Evolutionary conservation across 1,140 invertebrate genomes (phyloP), one percentile per base, ranked within the genome.

Genomic region (Hycleus cichorii): DNA sequence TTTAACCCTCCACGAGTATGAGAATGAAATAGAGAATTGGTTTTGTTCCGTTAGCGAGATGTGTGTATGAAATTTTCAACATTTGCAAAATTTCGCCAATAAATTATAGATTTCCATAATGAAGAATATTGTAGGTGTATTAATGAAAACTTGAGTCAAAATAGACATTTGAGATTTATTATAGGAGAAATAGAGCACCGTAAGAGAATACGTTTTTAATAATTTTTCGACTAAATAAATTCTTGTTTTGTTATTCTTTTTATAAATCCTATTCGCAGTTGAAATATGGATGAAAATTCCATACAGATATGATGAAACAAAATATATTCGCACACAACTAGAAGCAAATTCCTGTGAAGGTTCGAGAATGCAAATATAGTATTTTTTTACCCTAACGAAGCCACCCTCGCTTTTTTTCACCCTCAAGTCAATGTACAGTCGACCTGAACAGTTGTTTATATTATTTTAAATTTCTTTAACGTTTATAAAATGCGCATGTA

Each of bases 351-450:
- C 64, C 57, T 43, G 47, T 46, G 54, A 58, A 62, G 57, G 44
- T 66, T 67, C 39, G 47, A 64, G 66, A 70, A 70, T 70, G 68
- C 68, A 70, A 70, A 70, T 70, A 61, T 67, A 65, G 66, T 68
- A 68, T 70, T 70, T 70, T 69, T 70, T 70, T 69, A 68, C 68
- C 68, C 68, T 68, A 70, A 70, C 68, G 68, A 68, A 70, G 66
- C 61, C 66, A 70, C 68, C 68, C 68, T 68, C 68, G 68, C 66
- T 66, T 70, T 69, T 69, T 70, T 69, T 70, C 66, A 67, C 68
- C 68, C 68, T 65, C 68, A 65, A 67, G 66, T 67, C 66, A 67
- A 67, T 60, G 59, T 60, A 58, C 49, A 64, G 61, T 49, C 49
- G 59, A 55, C 57, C 66, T 47, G 42, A 8, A 43, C 10, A 53